Evolutionary conservation across 1,140 invertebrate species (phyloP).

Genomic region (Limonius californicus): DNA sequence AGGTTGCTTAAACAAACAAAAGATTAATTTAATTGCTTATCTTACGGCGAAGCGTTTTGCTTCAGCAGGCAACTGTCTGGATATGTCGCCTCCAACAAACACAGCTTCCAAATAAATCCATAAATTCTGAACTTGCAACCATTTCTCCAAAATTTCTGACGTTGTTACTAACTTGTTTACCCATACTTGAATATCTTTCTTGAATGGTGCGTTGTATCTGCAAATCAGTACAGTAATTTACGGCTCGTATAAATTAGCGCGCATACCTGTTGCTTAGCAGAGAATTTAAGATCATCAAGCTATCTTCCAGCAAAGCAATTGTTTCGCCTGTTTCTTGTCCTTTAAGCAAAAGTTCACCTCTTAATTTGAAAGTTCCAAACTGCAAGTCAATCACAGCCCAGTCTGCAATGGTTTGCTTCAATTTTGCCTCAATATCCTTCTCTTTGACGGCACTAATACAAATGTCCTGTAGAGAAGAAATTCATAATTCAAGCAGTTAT

Average conservation of each 20-base stretch:
- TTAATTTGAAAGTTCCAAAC: conserved; percentile 75
- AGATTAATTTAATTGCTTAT: no score
- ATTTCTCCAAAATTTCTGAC: conserved; percentile 80
- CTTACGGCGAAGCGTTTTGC: conserved; percentile 68
- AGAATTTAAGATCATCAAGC: conserved; percentile 83
- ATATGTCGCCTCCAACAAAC: conserved; percentile 88
- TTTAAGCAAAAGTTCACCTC: conserved; percentile 79
- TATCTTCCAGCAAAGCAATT: conserved; percentile 77
- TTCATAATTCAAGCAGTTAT: conserved; percentile 34
- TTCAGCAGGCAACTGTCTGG: conserved; percentile 81
- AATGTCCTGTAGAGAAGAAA: conserved; percentile 58
- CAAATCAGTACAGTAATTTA: background rate
- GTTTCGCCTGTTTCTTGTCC: conserved; percentile 75
- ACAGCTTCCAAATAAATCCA: conserved; percentile 92
- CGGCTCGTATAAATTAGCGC: background rate
- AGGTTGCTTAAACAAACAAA: no score
- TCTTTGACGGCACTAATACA: conserved; percentile 82
- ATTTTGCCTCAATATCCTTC: conserved; percentile 84
- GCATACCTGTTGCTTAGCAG: conserved; percentile 70
- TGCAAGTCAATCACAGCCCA: conserved; percentile 76
- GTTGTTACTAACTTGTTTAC: conserved; percentile 77
- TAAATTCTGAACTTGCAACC: conserved; percentile 83
- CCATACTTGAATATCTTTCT: conserved; percentile 80
- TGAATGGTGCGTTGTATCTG: conserved; percentile 82
- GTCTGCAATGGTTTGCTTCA: conserved; percentile 78